phyloP scores from a whole-genome alignment of 1,140 invertebrate species.

The Ladona fulva region DNA sequence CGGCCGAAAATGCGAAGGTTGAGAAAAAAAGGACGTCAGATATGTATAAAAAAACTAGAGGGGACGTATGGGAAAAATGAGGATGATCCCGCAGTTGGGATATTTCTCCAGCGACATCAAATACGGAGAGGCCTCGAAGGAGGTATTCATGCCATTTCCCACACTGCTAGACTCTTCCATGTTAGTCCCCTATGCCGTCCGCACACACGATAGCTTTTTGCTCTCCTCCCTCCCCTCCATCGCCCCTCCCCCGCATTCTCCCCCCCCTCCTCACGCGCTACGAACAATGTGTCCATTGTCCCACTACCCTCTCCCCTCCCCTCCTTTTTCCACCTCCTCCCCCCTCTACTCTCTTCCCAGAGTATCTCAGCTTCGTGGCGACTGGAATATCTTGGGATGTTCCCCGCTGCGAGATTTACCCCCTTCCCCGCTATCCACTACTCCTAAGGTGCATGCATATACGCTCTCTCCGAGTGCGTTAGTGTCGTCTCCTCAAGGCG shows the following conservation, averaged over 20 bases:
- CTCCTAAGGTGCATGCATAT: no score
- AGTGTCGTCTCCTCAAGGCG: no score
- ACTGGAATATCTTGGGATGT: no score
- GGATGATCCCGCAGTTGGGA: neutral
- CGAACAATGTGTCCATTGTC: conserved; percentile 8
- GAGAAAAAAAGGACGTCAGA: neutral
- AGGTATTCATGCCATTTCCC: neutral
- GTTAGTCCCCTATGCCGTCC: neutral
- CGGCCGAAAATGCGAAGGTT: neutral
- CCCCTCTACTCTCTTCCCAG: neutral
- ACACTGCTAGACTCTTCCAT: neutral
- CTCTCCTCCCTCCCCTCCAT: neutral
- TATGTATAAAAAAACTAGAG: neutral
- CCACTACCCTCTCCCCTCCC: neutral
- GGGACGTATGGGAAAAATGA: neutral
- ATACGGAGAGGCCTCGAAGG: neutral
- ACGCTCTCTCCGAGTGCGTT: no score
- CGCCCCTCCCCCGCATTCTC: neutral
- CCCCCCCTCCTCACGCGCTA: neutral
- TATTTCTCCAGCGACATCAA: neutral
- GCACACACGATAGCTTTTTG: neutral
- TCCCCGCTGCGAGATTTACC: no score
- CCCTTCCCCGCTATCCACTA: no score
- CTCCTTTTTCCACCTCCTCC: neutral
- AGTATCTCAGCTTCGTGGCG: no score